Base-by-base conservation (phyloP, 2,888 invertebrate species). In the Ischnus inquisitorius region DNA sequence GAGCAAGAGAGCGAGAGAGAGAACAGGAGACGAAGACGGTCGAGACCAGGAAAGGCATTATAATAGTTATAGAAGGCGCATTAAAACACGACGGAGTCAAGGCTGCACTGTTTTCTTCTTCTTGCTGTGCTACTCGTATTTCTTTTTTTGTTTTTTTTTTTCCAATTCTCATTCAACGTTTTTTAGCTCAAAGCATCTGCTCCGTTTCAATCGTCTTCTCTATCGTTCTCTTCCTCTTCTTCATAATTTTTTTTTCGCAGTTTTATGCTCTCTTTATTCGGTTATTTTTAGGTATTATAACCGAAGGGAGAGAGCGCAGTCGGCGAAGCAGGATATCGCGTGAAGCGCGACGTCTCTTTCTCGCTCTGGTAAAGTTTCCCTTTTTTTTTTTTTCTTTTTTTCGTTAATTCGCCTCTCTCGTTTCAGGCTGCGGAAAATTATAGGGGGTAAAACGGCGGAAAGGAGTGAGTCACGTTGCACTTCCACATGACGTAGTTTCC, bases 361-460 rank as follows among this genome's bases (percentile, higher is more conserved):
- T 81, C 67, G 39, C 72, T 62, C 5, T 25, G 25, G 57, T 12
- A 19, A 12, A 43, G n/a, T 68, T 46, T 28, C 28, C 6, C 1
- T 39, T 60, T 67, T 69, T 77, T 76, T 67, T 62, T 48, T 57
- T 19, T 51, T 41, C n/a, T 16, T 22, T 62, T 46, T 19, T 43
- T 43, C 25, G 51, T 48, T 16, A 54, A 19, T 68, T 54, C 22
- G 22, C 67, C 64, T 25, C 48, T 43, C 34, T 79, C 62, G 77
- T 41, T 19, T 48, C 46, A 46, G 82, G 74, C 69, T 82, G 75
- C 72, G 84, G 78, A 79, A 84, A 82, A 84, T 84, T 84, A 84
- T 78, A 78, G 78, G 74, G 81, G 25, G 64, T 39, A 78, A 78
- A 78, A 84, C 84, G 69, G 69, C 84, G 84, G 84, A 84, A 78